Percentiles rank a stretch among this genome's conserved stretches.
Evolutionary conservation across 2,113 vertebrate species (phyloP).

Genomic region (Helogale parvula): DNA sequence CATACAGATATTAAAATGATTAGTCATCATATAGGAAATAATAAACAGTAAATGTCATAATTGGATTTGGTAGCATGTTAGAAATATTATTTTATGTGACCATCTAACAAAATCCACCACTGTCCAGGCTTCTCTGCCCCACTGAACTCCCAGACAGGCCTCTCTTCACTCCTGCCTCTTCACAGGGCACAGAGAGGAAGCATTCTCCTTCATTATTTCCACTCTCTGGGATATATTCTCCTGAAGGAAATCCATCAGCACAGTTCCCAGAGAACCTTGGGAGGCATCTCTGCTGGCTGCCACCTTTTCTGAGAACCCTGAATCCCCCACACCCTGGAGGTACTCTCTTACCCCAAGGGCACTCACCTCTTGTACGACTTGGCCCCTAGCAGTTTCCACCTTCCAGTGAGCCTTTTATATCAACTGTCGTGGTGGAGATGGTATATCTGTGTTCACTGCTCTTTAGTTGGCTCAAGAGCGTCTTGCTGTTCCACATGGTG

Average conservation of each 20-base stretch:
- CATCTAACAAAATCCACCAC: no score
- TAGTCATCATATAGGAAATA: no score
- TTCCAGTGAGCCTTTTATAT: background rate
- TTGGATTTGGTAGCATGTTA: no score
- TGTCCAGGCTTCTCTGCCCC: background rate
- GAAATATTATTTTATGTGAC: no score
- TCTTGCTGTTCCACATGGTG: background rate
- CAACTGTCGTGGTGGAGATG: background rate
- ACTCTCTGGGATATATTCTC: background rate
- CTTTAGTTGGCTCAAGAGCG: background rate
- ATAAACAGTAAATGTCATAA: no score
- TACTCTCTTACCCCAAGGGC: background rate
- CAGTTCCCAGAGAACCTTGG: background rate
- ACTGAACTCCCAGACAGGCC: background rate
- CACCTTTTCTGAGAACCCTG: background rate
- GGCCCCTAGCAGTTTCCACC: background rate
- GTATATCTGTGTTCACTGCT: background rate
- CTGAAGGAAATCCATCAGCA: background rate
- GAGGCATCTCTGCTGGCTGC: background rate
- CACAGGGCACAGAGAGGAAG: background rate
- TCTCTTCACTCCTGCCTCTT: background rate
- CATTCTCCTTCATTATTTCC: background rate
- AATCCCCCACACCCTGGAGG: background rate
- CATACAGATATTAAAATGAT: no score
- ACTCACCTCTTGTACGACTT: background rate